Evolutionary conservation across 2,113 vertebrate genomes (phyloP), one percentile per base, ranked within the genome.

Genomic region (Numenius arquata): DNA sequence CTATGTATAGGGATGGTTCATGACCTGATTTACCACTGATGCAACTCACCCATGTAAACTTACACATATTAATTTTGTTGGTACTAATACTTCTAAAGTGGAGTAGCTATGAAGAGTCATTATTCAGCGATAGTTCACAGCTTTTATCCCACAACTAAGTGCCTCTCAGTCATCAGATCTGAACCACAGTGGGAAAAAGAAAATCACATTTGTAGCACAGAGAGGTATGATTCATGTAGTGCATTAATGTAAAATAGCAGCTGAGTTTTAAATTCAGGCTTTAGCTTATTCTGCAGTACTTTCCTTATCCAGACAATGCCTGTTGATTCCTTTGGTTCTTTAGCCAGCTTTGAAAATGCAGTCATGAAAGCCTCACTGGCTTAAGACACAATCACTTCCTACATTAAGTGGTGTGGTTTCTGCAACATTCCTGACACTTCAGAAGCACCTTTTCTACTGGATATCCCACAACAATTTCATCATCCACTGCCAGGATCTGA

Each of bases 361-460:
- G n/a, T 62, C 43, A 55, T 3, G 2, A 87, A 84, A 88, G 66
- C 22, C 55, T 81, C 58, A 79, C 21, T 75, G 8, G 20, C 48
- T 77, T 73, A 75, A 50, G 59, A 70, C 27, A 92, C 32, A 52
- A 8, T 16, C 36, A 70, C 15, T 7, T 81, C 47, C 61, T 56
- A 50, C 22, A 55, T 22, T 59, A 79, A 68, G 21, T 15, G 48
- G 14, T 53, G 20, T 43, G 50, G 34, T 47, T 86, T 87, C 50
- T 89, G n/a, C 18, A 80, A 74, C 14, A 70, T 72, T 68, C 29
- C 68, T 88, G 55, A 93, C 29, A 94, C 25, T 82, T 90, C 23
- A 87, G 84, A 97, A 40, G 53, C 97, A 99, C 99, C 99, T 99
- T 98, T 95, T 99, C 99, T 93, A 98, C 97, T 84, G 98, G 98